Evolutionary conservation across 53 echinoderm and acorn worm species (phyloP).

Genomic region (Antedon mediterranea): DNA sequence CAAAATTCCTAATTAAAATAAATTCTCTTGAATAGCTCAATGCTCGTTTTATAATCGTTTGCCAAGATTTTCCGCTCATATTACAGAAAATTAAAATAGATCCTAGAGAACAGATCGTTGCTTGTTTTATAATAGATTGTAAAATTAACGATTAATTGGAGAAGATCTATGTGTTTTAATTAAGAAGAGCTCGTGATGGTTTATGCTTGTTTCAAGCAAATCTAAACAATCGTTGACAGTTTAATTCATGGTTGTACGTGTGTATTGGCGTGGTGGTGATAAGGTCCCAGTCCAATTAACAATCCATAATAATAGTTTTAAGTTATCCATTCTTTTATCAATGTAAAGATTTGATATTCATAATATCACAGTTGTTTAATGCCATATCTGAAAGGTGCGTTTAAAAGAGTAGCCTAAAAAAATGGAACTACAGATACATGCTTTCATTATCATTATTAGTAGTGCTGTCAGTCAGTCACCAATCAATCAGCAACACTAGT

Average conservation of each 20-base stretch:
- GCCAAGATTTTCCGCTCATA: background rate
- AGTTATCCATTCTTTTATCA: too few relatives aligned
- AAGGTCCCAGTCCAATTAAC: background rate
- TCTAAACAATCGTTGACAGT: background rate
- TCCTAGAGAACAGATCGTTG: background rate
- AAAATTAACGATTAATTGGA: background rate
- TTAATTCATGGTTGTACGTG: background rate
- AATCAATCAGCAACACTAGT: too few relatives aligned
- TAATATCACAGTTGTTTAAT: too few relatives aligned
- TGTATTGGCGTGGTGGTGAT: background rate
- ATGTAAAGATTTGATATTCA: too few relatives aligned
- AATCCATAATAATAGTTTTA: background rate
- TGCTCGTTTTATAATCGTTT: too few relatives aligned
- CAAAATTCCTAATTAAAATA: too few relatives aligned
- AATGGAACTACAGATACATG: too few relatives aligned
- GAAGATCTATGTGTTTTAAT: background rate
- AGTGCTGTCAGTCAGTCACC: too few relatives aligned
- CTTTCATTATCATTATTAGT: too few relatives aligned
- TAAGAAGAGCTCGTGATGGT: background rate
- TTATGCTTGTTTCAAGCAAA: background rate
- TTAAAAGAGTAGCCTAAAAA: too few relatives aligned
- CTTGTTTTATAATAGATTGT: background rate
- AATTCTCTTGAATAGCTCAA: too few relatives aligned
- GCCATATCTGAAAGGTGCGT: too few relatives aligned
- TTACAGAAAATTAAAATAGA: background rate